Conservation (phyloP, 2,888 invertebrate genomes). For the Athalia cordata region DNA sequence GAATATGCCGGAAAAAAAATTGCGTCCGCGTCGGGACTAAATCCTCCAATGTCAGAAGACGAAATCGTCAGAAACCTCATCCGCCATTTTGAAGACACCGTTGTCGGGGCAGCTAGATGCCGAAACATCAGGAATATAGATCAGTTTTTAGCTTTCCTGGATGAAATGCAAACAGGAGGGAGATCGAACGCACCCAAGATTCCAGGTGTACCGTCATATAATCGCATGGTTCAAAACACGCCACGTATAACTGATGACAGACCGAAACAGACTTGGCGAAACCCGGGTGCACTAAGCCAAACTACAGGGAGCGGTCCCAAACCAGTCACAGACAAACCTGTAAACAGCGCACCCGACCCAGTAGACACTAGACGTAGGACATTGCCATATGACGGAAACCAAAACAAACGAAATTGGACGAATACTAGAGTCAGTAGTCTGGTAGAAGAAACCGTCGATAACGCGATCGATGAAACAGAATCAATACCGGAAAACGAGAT, state of each 20-base stretch:
- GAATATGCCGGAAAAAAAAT: background rate
- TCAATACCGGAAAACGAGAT: slow-evolving; percentile 7
- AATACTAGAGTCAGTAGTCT: background rate
- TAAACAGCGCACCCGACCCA: background rate
- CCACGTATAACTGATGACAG: background rate
- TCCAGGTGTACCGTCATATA: background rate
- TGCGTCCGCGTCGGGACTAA: background rate
- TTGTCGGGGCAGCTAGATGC: background rate
- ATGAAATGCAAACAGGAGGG: slow-evolving; percentile 10
- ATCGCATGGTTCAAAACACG: background rate
- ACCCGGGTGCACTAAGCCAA: background rate
- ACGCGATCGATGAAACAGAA: background rate
- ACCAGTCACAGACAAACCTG: background rate
- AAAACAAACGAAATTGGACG: background rate
- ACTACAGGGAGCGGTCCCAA: background rate
- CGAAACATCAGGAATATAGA: slow-evolving; percentile 7
- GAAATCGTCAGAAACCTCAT: background rate
- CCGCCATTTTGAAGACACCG: background rate
- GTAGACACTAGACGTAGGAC: background rate
- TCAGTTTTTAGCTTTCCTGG: background rate
- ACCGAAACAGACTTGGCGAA: background rate
- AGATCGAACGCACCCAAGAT: background rate
- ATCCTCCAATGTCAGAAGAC: background rate
- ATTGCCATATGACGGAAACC: background rate
- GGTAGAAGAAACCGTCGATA: background rate